A percentile compares a stretch with the other conserved stretches of the same genome.
Evolutionary conservation across 2,888 invertebrate species (phyloP).

Genomic region (Neoascia interrupta): DNA sequence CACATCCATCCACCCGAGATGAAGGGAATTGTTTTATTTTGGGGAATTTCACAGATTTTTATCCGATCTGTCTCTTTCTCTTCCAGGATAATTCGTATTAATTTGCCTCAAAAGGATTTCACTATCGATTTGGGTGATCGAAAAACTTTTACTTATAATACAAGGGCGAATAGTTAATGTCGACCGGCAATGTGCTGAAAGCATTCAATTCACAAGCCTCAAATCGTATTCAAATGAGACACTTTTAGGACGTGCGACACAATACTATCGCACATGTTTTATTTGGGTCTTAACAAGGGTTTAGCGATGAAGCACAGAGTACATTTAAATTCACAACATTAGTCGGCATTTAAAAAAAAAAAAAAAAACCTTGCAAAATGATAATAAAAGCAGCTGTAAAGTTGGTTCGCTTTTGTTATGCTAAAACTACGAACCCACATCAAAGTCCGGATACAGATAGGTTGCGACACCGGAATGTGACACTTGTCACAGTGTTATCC

Average conservation of each 20-base stretch:
- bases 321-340: too few relatives aligned
- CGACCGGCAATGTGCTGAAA: too few relatives aligned
- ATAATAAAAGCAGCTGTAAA: too few relatives aligned
- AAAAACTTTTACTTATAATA: too few relatives aligned
- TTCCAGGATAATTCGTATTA: neutral
- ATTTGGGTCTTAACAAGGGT: neutral
- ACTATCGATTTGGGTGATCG: slow-evolving; percentile 1
- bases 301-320: too few relatives aligned
- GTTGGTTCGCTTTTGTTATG: neutral
- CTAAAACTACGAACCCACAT: slow-evolving; percentile 2
- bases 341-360: too few relatives aligned
- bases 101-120: slow-evolving; percentile 28
- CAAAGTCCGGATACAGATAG: slow-evolving; percentile 3
- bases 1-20: slow-evolving; percentile 3
- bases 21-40: slow-evolving; percentile 11
- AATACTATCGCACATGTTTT: slow-evolving; percentile 5
- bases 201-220: neutral
- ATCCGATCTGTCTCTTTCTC: neutral
- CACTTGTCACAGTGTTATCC: slow-evolving; percentile 25
- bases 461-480: slow-evolving; percentile 11
- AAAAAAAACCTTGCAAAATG: too few relatives aligned
- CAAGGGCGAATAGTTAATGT: too few relatives aligned
- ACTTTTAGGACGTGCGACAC: neutral
- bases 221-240: neutral
- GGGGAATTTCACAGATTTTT: slow-evolving; percentile 10